Evolutionary conservation across 2,113 vertebrate genomes (phyloP).

Genomic region (Bos indicus): DNA sequence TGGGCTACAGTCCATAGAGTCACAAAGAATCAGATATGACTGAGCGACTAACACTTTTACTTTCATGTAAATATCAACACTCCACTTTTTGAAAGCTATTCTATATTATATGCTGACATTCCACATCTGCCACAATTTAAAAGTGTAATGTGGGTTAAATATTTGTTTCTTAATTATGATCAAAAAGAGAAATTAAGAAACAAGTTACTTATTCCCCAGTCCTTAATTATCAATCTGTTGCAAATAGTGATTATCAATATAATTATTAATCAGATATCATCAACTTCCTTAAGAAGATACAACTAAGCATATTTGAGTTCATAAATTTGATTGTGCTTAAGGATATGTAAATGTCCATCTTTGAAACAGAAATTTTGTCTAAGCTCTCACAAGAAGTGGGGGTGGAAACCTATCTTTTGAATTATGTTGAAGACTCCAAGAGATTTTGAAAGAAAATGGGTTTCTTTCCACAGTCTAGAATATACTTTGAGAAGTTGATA

Average conservation of each 20-base stretch:
- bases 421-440: neutral
- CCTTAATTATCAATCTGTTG: too few species aligned
- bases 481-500: neutral
- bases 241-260: neutral
- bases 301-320: neutral
- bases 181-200: neutral
- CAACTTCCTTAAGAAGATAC: neutral
- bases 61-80: neutral
- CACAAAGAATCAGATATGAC: neutral
- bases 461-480: neutral
- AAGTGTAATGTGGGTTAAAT: neutral
- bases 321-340: neutral
- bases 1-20: neutral
- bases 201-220: neutral
- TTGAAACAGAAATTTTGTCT: neutral
- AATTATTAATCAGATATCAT: neutral
- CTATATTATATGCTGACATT: neutral
- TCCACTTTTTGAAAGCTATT: neutral
- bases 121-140: neutral
- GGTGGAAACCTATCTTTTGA: neutral
- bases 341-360: neutral
- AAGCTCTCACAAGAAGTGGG: neutral
- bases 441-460: neutral
- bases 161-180: neutral
- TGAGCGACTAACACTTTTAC: rapidly evolving